Conservation (phyloP, 2,888 invertebrate species). For the Lepidochrysops patricia region DNA sequence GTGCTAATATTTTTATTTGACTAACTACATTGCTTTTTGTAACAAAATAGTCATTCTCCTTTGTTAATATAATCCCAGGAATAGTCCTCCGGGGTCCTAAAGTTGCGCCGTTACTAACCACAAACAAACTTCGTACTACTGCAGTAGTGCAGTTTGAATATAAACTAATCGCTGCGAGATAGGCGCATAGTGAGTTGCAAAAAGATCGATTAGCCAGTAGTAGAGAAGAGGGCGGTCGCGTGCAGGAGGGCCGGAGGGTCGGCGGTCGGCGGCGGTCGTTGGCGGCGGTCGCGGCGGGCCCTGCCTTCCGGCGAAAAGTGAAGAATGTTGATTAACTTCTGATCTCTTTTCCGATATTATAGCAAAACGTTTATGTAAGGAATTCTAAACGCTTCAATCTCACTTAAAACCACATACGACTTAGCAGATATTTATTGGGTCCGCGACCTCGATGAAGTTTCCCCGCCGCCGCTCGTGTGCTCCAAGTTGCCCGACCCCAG, state of each 20-base stretch:
- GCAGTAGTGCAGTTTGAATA: constrained; percentile 19
- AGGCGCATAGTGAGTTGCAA: constrained; percentile 37
- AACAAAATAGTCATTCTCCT: no score
- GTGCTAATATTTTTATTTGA: background rate
- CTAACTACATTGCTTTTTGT: background rate
- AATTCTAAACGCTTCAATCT: constrained; percentile 69
- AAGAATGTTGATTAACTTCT: constrained; percentile 74
- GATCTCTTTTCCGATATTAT: constrained; percentile 74
- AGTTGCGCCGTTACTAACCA: background rate
- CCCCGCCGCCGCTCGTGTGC: background rate
- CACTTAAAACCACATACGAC: constrained; percentile 59
- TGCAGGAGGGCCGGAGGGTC: constrained; percentile 47
- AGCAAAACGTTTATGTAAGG: constrained; percentile 66
- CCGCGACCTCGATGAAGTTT: background rate
- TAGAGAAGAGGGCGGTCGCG: constrained; percentile 47
- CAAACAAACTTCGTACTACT: constrained; percentile 18
- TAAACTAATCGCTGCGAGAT: constrained; percentile 22
- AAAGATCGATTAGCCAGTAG: constrained; percentile 55
- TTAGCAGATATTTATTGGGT: constrained; percentile 39
- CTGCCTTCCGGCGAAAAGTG: constrained; percentile 72
- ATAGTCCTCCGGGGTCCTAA: background rate
- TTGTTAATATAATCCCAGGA: background rate
- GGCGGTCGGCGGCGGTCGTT: constrained; percentile 26
- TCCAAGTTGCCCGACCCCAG: background rate
- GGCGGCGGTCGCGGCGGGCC: constrained; percentile 35